These are phyloP conservation scores for Germaria angustata DNA, from an alignment of 2,888 invertebrate genomes.

Conservation along the genomic window DNA sequence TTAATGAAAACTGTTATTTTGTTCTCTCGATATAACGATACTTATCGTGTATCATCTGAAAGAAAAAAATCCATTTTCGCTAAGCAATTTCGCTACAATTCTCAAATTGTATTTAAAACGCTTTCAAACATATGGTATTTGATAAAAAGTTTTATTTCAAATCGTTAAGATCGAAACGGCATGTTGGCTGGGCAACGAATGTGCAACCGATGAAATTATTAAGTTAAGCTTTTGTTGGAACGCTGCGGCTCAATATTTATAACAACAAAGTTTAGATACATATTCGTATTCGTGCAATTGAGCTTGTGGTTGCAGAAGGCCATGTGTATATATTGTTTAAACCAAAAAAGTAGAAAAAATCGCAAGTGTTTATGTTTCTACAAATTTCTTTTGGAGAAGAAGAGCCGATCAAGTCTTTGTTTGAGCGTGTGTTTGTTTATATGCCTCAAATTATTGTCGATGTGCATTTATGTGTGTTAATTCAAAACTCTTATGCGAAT, in stretches of 20 bases:
- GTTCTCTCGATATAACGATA: no score
- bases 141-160: neutral
- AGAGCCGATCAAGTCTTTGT: slow-evolving; percentile 9
- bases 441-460: slow-evolving; percentile 4
- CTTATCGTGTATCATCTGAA: no score
- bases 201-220: neutral
- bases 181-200: neutral
- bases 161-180: neutral
- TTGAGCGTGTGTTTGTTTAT: neutral
- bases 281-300: neutral
- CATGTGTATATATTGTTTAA: neutral
- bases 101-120: no score
- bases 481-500: slow-evolving; percentile 30
- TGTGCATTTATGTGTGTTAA: slow-evolving; percentile 22
- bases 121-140: no score
- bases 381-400: slow-evolving; percentile 44
- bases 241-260: neutral
- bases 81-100: no score
- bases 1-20: no score
- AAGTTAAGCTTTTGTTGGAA: slow-evolving; percentile 20
- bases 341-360: slow-evolving; percentile 3
- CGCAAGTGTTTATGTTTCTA: slow-evolving; percentile 43
- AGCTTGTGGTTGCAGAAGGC: slow-evolving; percentile 2
- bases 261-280: slow-evolving; percentile 45
- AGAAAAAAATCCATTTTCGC: no score